Percentiles rank a stretch among this genome's conserved stretches.
Evolutionary conservation across 2,113 vertebrate genomes (phyloP).

Genomic region (Cyprinodon variegatus): DNA sequence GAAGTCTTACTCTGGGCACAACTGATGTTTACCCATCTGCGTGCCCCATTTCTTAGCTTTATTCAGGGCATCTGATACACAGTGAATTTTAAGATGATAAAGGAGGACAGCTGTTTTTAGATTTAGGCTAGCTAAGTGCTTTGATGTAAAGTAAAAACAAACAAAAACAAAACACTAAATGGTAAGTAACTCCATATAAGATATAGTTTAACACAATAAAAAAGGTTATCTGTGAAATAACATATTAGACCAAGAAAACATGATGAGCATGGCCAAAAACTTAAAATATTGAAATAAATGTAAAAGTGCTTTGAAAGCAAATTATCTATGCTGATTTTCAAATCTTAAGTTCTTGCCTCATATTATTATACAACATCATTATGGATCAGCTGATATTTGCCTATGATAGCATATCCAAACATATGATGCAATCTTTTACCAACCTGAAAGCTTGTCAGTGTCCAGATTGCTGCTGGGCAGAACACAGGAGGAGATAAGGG

Average conservation of each 20-base stretch:
- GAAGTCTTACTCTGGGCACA: constrained; percentile 59
- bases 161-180: not conserved
- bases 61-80: constrained; percentile 52
- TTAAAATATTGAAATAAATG: not conserved
- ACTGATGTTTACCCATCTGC: constrained; percentile 57
- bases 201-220: not conserved
- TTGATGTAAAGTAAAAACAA: not conserved
- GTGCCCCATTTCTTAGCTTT: constrained; percentile 58
- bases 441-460: constrained; percentile 93
- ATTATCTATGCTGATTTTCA: not conserved
- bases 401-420: constrained; percentile 13
- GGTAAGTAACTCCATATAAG: not conserved
- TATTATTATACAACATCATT: not conserved
- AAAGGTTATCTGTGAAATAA: not conserved
- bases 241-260: not conserved
- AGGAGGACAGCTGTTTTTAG: constrained; percentile 21
- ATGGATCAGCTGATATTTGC: not conserved
- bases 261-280: not conserved
- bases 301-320: not conserved
- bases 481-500: constrained; percentile 42
- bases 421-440: constrained; percentile 64
- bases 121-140: not conserved
- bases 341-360: not conserved
- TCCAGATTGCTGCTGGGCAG: constrained; percentile 88
- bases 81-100: constrained; percentile 24